Percentiles rank a stretch among this genome's conserved stretches.
These are phyloP conservation scores for Acanthococcus lagerstroemiae DNA, from an alignment of 2,888 invertebrate genomes.

Conservation along the genomic window DNA sequence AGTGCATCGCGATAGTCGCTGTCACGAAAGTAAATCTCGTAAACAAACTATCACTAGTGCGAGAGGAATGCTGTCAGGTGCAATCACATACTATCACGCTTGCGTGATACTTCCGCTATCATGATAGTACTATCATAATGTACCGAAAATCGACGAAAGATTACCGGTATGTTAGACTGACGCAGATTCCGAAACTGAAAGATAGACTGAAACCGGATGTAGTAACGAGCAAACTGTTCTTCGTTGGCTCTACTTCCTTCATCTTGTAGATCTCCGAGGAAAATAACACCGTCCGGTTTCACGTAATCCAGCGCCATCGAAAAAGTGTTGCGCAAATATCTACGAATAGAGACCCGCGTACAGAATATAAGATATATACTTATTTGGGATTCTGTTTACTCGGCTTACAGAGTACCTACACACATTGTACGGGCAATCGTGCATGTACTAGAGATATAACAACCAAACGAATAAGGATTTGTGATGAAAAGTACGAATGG, in stretches of 20 bases:
- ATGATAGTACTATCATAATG: too few relatives aligned
- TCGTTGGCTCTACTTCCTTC: slow-evolving; percentile 74
- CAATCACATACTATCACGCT: too few relatives aligned
- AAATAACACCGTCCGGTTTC: slow-evolving; percentile 74
- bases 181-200: slow-evolving; percentile 24
- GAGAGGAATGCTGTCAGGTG: too few relatives aligned
- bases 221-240: slow-evolving; percentile 62
- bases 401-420: too few relatives aligned
- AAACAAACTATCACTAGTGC: too few relatives aligned
- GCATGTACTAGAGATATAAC: background rate
- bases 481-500: too few relatives aligned
- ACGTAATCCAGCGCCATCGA: slow-evolving; percentile 56
- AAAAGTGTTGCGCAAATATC: slow-evolving; percentile 73
- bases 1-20: too few relatives aligned
- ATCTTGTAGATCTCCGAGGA: slow-evolving; percentile 89
- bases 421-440: too few relatives aligned
- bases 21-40: too few relatives aligned
- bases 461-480: background rate
- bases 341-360: slow-evolving; percentile 41
- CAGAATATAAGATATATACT: background rate
- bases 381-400: too few relatives aligned
- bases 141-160: slow-evolving; percentile 6
- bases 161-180: background rate
- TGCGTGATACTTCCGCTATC: too few relatives aligned
- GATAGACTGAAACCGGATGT: slow-evolving; percentile 59